A percentile compares a stretch with the other conserved stretches of the same genome.
Evolutionary conservation across 2,113 vertebrate genomes (phyloP).

Genomic region (Drymodes brunneopygia): DNA sequence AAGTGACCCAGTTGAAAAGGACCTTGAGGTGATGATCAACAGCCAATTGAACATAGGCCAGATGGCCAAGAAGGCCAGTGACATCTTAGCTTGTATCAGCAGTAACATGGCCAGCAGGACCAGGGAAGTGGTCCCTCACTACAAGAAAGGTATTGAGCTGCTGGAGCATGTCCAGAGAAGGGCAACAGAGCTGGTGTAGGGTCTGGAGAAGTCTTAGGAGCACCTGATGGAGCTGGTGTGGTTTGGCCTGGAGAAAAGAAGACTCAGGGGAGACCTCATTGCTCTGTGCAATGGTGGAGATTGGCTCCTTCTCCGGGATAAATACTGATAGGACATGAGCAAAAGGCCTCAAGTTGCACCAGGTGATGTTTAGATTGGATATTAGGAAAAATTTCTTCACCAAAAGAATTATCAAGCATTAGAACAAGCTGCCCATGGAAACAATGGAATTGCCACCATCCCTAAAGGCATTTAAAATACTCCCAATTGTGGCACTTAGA

Average conservation of each 20-base stretch:
- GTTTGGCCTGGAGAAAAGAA: not conserved
- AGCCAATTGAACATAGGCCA: not conserved
- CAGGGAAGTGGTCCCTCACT: not conserved
- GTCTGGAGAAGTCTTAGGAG: not conserved
- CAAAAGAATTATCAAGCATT: not conserved
- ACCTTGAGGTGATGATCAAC: no score
- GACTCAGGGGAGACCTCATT: not conserved
- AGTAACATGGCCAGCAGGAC: not conserved
- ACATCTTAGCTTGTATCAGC: not conserved
- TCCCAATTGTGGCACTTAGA: not conserved
- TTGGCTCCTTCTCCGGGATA: not conserved
- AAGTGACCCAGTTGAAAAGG: not conserved
- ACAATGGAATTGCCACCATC: not conserved
- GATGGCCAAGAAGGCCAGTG: not conserved
- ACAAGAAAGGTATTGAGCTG: not conserved
- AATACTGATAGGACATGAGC: not conserved
- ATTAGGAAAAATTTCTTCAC: not conserved
- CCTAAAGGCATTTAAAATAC: not conserved
- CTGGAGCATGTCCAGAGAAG: not conserved
- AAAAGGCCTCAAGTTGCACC: not conserved
- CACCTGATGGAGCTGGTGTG: not conserved
- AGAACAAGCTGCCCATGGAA: not conserved
- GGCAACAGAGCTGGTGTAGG: accelerated
- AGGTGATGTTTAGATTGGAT: not conserved
- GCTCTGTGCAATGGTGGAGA: no score